Conservation (phyloP, 2,888 invertebrate species). For the Cordilura impudica region DNA sequence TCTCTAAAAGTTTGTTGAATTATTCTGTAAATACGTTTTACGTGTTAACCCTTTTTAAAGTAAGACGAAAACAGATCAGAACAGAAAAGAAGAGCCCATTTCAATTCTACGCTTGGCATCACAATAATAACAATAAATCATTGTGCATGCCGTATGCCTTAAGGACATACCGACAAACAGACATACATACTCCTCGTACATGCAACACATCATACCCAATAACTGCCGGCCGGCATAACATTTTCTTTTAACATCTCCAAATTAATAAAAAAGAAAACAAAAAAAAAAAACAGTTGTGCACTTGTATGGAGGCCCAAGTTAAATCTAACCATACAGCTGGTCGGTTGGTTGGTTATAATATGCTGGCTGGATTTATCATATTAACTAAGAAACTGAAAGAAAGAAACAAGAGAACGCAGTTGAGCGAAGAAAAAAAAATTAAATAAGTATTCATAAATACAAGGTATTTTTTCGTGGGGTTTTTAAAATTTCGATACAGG, state of each 20-base stretch:
- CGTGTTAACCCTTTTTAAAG: neutral
- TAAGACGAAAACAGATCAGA: conserved; percentile 21
- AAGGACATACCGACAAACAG: conserved; percentile 34
- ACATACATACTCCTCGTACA: neutral
- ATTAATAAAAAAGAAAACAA: conserved; percentile 38
- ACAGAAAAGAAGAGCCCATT: conserved; percentile 39
- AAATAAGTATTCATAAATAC: conserved; percentile 20
- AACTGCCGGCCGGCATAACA: conserved; percentile 57
- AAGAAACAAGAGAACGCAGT: conserved; percentile 17
- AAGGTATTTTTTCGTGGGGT: conserved; percentile 28
- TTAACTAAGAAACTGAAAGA: neutral
- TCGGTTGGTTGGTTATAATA: neutral
- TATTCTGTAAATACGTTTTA: neutral
- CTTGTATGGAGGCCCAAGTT: conserved; percentile 42
- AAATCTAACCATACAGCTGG: conserved; percentile 51
- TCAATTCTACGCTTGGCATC: conserved; percentile 60
- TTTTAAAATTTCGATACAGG: conserved; percentile 45
- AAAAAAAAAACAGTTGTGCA: conserved; percentile 36
- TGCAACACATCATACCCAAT: neutral
- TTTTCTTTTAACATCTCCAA: conserved; percentile 56
- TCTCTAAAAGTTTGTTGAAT: no score
- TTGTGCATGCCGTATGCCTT: conserved; percentile 57
- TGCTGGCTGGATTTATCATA: conserved; percentile 16
- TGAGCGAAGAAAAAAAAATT: conserved; percentile 20
- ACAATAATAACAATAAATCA: conserved; percentile 61